A percentile compares a stretch with the other conserved stretches of the same genome.
Conservation (phyloP, 2,888 invertebrate genomes). For the Quadroppia sp. region DNA sequence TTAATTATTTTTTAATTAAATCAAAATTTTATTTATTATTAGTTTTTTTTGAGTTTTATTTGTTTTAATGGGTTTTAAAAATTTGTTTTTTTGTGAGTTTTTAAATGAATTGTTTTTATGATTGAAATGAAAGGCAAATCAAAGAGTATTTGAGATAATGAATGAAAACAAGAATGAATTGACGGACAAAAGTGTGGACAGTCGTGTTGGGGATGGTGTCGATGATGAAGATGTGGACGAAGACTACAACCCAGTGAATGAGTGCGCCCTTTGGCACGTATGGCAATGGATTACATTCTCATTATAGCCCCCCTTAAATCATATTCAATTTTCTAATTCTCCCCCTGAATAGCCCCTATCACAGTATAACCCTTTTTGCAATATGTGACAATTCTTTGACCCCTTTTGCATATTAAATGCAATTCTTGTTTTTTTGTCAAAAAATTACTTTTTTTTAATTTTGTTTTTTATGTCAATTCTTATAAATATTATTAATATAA, state of each 20-base stretch:
- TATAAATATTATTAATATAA: no score
- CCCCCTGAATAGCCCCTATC: no score
- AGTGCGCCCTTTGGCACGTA: constrained; percentile 42
- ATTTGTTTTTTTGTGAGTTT: no score
- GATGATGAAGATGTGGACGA: constrained; percentile 6
- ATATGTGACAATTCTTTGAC: no score
- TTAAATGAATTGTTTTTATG: background rate
- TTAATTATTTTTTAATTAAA: background rate
- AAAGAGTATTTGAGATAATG: background rate
- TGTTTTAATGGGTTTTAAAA: background rate
- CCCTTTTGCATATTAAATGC: no score
- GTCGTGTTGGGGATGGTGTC: background rate
- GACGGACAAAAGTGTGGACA: constrained; percentile 5
- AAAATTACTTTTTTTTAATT: no score
- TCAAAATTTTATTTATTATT: background rate
- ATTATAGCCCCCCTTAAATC: no score
- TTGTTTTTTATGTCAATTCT: no score
- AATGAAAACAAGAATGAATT: background rate
- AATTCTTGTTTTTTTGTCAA: no score
- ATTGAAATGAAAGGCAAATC: background rate
- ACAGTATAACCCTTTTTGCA: no score
- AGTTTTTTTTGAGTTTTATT: background rate
- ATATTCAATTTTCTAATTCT: no score
- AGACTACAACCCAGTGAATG: constrained; percentile 25
- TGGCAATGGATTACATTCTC: background rate